phyloP scores from a whole-genome alignment of 2,113 vertebrate genomes.

The Fukomys damarensis region DNA sequence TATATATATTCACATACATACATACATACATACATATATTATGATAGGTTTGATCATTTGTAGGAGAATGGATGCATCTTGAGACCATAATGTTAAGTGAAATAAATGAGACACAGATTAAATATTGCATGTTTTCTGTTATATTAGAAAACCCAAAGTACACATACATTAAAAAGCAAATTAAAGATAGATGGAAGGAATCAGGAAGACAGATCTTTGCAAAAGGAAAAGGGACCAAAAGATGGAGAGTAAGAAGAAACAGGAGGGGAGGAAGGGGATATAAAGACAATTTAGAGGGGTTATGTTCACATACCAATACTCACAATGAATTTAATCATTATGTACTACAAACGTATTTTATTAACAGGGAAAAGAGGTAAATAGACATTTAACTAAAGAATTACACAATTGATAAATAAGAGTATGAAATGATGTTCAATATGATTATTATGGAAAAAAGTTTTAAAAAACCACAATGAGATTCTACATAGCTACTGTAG shows the following conservation, averaged over 20 bases:
- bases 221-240: background rate
- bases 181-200: background rate
- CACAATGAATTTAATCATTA: background rate
- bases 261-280: background rate
- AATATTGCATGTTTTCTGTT: background rate
- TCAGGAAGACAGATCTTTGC: background rate
- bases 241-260: background rate
- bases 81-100: background rate
- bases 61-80: background rate
- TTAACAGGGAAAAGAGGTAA: background rate
- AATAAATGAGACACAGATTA: background rate
- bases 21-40: too few species aligned
- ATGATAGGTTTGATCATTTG: background rate
- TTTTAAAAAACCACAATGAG: background rate
- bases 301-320: background rate
- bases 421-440: background rate
- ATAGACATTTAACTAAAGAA: background rate
- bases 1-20: too few species aligned
- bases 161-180: background rate
- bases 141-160: background rate
- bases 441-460: background rate
- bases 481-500: background rate
- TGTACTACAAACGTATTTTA: background rate
- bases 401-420: background rate
- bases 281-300: background rate